Conservation (phyloP, 2,113 vertebrate species). For the Lampris incognitus region DNA sequence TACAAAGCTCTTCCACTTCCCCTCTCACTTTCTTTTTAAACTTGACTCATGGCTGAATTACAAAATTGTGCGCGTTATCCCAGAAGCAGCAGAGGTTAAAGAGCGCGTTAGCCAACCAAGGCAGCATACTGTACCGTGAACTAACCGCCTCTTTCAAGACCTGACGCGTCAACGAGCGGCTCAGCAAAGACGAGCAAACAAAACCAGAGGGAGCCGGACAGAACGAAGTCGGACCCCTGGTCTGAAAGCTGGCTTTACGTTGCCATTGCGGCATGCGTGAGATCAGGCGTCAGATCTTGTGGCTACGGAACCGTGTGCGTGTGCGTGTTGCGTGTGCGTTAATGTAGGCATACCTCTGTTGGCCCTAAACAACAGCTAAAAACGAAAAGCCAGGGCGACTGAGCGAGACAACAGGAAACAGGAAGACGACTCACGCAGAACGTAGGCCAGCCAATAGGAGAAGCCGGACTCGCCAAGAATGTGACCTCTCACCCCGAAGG, state of each 20-base stretch:
- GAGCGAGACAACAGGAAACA: slow-evolving; percentile 69
- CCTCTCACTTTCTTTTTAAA: neutral
- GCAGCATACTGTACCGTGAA: neutral
- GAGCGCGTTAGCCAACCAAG: neutral
- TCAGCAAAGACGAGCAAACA: slow-evolving; percentile 22
- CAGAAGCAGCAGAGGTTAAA: neutral
- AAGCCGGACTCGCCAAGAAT: slow-evolving; percentile 48
- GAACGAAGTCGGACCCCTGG: slow-evolving; percentile 6
- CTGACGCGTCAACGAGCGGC: neutral
- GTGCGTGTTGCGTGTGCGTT: slow-evolving; percentile 7
- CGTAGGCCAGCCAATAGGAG: slow-evolving; percentile 52
- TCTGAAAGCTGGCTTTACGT: slow-evolving; percentile 19
- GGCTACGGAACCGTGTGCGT: slow-evolving; percentile 5
- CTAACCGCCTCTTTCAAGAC: neutral
- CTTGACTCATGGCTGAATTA: neutral
- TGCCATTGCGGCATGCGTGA: slow-evolving; percentile 33
- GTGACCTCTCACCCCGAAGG: slow-evolving; percentile 61
- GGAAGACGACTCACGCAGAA: slow-evolving; percentile 67
- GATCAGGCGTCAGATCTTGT: slow-evolving; percentile 48
- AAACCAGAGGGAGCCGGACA: slow-evolving; percentile 58
- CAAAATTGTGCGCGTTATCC: neutral
- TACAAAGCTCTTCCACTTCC: neutral
- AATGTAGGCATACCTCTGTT: slow-evolving; percentile 47
- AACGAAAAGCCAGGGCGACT: slow-evolving; percentile 64
- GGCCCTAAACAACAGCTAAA: slow-evolving; percentile 62